Conservation (phyloP, 2,113 vertebrate genomes). For the Pipra filicauda region DNA sequence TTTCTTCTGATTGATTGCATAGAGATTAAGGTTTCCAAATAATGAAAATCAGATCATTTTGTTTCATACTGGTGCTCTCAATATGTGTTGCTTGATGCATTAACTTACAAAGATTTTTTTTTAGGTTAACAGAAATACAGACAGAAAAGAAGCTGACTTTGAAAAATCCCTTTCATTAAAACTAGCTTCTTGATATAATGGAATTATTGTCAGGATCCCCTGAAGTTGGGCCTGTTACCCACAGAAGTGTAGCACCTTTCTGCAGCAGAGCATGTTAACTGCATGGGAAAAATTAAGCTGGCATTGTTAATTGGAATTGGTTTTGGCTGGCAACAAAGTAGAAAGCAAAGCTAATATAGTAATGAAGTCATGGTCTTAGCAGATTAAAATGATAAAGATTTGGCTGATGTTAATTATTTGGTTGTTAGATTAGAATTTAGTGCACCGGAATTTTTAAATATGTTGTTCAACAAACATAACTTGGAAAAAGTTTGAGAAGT, state of each 20-base stretch:
- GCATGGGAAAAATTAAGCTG: not conserved
- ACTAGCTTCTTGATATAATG: not conserved
- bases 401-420: not conserved
- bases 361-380: not conserved
- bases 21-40: not conserved
- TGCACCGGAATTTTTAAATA: not conserved
- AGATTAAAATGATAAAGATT: not conserved
- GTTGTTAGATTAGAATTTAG: not conserved
- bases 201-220: not conserved
- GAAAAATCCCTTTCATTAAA: not conserved
- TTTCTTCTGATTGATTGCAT: not conserved
- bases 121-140: not conserved
- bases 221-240: not conserved
- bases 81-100: not conserved
- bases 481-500: not conserved
- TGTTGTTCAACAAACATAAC: not conserved
- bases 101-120: not conserved
- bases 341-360: not conserved
- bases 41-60: not conserved
- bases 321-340: not conserved
- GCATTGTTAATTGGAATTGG: not conserved
- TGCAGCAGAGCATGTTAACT: not conserved
- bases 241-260: not conserved
- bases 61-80: not conserved
- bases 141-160: not conserved